Evolutionary conservation across 1,140 invertebrate genomes (phyloP).

Genomic region (Lerema accius): DNA sequence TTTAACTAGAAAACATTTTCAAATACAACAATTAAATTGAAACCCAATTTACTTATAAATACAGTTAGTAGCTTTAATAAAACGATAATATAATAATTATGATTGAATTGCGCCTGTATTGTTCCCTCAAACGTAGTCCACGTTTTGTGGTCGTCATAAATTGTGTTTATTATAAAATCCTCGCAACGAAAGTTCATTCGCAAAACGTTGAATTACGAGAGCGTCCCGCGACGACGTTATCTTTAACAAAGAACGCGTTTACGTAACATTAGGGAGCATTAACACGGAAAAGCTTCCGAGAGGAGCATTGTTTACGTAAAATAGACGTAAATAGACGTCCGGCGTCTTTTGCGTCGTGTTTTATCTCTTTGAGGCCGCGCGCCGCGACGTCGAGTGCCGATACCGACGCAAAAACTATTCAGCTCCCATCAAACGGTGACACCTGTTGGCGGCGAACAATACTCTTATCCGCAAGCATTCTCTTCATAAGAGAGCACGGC

Average conservation of each 20-base stretch:
- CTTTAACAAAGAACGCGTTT: constrained; percentile 18
- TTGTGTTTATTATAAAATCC: constrained; percentile 7
- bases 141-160: constrained; percentile 19
- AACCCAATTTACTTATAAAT: constrained; percentile 1
- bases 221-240: constrained; percentile 20
- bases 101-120: constrained; percentile 16
- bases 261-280: constrained; percentile 22
- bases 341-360: constrained; percentile 31
- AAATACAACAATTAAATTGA: too few species aligned
- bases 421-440: constrained; percentile 40
- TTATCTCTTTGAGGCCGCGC: constrained; percentile 30
- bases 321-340: constrained; percentile 8
- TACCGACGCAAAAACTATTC: constrained; percentile 43
- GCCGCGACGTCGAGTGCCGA: constrained; percentile 22
- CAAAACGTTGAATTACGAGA: constrained; percentile 11
- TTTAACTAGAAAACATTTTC: too few species aligned
- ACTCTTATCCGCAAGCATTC: constrained; percentile 36
- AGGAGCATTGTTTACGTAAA: constrained; percentile 15
- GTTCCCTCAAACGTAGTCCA: constrained; percentile 15
- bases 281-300: constrained; percentile 22
- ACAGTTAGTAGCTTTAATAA: too few species aligned
- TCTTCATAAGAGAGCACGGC: constrained; percentile 31
- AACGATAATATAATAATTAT: constrained; percentile 21
- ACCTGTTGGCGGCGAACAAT: constrained; percentile 41
- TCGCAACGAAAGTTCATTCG: constrained; percentile 13